These are phyloP conservation scores for Rhynchotus rufescens DNA, from an alignment of 2,797 vertebrate species.

Conservation along the genomic window DNA sequence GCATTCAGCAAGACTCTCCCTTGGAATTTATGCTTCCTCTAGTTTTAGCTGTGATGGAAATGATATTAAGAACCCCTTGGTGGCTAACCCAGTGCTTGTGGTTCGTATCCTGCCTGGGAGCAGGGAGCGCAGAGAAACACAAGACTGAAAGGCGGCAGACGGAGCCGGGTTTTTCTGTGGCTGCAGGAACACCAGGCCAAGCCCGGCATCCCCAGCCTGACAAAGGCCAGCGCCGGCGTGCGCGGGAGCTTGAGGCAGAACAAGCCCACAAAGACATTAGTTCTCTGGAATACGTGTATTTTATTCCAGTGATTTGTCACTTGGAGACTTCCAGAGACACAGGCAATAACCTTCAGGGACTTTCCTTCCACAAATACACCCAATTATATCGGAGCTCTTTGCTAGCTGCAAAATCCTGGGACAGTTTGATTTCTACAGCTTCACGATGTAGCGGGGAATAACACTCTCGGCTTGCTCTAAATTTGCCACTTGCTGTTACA, in stretches of 20 bases:
- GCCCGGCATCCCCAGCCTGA: conserved; percentile 4
- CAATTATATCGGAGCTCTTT: conserved; percentile 1
- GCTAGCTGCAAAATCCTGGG: not conserved
- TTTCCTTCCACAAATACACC: not conserved
- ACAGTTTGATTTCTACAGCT: not conserved
- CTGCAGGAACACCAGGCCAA: not conserved
- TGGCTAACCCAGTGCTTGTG: conserved; percentile 35
- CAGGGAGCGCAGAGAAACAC: conserved; percentile 2
- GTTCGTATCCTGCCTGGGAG: conserved; percentile 20
- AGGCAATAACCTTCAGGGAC: not conserved
- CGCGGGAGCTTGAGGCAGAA: not conserved
- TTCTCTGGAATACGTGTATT: not conserved
- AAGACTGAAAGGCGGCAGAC: conserved; percentile 1
- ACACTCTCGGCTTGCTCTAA: not conserved
- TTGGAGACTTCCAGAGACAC: not conserved
- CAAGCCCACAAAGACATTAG: not conserved
- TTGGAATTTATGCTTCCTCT: conserved; percentile 5
- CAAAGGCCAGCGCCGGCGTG: not conserved
- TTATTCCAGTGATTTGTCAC: not conserved
- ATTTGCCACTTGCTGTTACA: not conserved
- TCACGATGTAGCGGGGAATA: not conserved
- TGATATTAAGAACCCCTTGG: conserved; percentile 49
- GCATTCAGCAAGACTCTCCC: conserved; percentile 23
- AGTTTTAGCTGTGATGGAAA: conserved; percentile 37
- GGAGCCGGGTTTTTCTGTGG: not conserved